Base-by-base conservation (phyloP, 2,888 invertebrate genomes). In the Cephus nigrinus region DNA sequence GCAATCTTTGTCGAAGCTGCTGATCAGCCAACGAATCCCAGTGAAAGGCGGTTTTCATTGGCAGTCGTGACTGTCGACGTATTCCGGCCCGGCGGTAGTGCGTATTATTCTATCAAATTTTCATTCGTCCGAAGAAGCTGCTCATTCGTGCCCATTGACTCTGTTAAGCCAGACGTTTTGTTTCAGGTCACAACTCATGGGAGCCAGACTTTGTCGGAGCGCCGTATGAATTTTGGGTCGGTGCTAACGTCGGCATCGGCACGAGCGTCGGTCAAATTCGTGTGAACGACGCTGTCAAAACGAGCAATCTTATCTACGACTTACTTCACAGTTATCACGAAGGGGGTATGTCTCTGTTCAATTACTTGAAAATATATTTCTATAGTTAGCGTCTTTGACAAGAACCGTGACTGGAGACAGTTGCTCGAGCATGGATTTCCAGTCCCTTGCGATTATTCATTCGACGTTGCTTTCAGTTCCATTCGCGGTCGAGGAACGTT, bases 201-300 rank as follows among this genome's bases (percentile, higher is more conserved):
- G 93, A 93, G 68, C 96, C 97, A 3, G 96, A 96, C 87, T 97
- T 97, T 84, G 93, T 97, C 33, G 97, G 97, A 35, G 95, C 97
- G 1, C 97, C 97, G 0, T 97, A 97, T 86, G 97, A 97, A 87
- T 97, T 97, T 90, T 97, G 97, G 97, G 97, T 97, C 40, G 97
- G 97, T 0, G 95, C 95, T n/a, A 96, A 96, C 86, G 97, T 96
- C 9, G 95, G 95, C 0, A 93, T 97, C 80, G 97, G 97, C 12
- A 96, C 97, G 0, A 97, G 96, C 84, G 95, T 97, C 71, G 97
- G 97, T 0, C 97, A 97, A 92, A 95, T 97, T 75, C 93, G 96
- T 80, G 94, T 96, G 1, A 96, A 95, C 36, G 94, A 96, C 77
- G 94, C 94, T 4, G 94, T 95, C 85, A 94, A 93, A 75, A 94